phyloP scores from a whole-genome alignment of 1,140 invertebrate genomes.

The Drosophila insularis region DNA sequence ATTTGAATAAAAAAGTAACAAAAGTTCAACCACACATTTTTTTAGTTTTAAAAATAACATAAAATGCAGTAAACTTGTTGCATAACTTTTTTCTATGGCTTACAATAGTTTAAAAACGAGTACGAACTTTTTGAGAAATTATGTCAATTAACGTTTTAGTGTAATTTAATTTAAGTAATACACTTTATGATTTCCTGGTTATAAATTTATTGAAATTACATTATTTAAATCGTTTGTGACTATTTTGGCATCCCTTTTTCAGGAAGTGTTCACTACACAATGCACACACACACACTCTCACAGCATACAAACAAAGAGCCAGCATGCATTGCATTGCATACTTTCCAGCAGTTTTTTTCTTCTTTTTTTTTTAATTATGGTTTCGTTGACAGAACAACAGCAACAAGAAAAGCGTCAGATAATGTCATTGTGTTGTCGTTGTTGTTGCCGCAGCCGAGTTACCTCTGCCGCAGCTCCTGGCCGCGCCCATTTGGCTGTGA shows the following conservation, averaged over 20 bases:
- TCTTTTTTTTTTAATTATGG: constrained; percentile 56
- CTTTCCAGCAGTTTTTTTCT: not conserved
- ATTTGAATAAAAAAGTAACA: too few relatives aligned
- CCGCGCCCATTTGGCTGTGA: constrained; percentile 37
- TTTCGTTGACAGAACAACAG: constrained; percentile 33
- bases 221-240: not conserved
- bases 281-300: not conserved
- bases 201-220: not conserved
- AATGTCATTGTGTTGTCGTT: constrained; percentile 41
- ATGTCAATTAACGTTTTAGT: too few relatives aligned
- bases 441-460: not conserved
- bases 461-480: not conserved
- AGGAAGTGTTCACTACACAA: not conserved
- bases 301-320: constrained; percentile 3
- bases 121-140: too few relatives aligned
- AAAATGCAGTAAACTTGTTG: too few relatives aligned
- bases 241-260: not conserved
- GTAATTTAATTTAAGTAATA: not conserved
- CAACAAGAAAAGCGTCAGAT: constrained; percentile 38
- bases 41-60: too few relatives aligned
- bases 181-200: not conserved
- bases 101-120: too few relatives aligned
- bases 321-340: not conserved
- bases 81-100: too few relatives aligned
- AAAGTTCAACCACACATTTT: too few relatives aligned